Evolutionary conservation across 1,140 invertebrate genomes (phyloP).

Genomic region (Plectus sambesii): DNA sequence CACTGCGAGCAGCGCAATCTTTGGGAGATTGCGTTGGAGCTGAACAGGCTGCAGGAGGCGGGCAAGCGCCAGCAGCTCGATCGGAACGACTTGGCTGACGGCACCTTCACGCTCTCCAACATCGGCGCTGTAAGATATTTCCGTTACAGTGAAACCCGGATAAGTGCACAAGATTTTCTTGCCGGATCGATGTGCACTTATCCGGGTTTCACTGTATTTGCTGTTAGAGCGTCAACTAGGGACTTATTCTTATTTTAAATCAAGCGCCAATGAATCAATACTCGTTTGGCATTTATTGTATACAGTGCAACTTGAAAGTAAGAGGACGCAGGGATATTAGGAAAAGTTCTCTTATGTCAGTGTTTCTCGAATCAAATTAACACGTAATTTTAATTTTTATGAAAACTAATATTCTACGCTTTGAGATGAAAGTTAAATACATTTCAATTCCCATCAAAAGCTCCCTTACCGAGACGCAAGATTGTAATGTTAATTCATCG

Average conservation of each 20-base stretch:
- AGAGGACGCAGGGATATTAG: slow-evolving; percentile 5
- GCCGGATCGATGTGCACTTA: no score
- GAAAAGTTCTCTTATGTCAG: neutral
- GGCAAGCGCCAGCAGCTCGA: slow-evolving; percentile 64
- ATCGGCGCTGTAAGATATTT: slow-evolving; percentile 83
- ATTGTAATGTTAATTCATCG: no score
- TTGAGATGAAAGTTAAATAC: no score
- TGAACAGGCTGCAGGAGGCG: slow-evolving; percentile 65
- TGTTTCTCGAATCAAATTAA: neutral
- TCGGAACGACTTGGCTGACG: slow-evolving; percentile 64
- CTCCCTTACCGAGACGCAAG: no score
- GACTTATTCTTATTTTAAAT: slow-evolving; percentile 3
- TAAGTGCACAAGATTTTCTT: no score
- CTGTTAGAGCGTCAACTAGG: no score
- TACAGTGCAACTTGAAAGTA: no score
- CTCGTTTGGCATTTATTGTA: neutral
- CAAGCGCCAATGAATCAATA: no score
- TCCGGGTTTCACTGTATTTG: slow-evolving; percentile 51
- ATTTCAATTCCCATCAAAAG: no score
- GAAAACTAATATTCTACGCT: neutral
- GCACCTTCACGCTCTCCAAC: slow-evolving; percentile 91
- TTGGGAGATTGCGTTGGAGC: slow-evolving; percentile 68
- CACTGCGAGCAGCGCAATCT: slow-evolving; percentile 65
- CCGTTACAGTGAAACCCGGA: slow-evolving; percentile 54
- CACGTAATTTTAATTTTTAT: neutral